A percentile compares a stretch with the other conserved stretches of the same genome.
These are phyloP conservation scores for Trichopoda pennipes DNA, from an alignment of 2,888 invertebrate genomes.

Conservation along the genomic window DNA sequence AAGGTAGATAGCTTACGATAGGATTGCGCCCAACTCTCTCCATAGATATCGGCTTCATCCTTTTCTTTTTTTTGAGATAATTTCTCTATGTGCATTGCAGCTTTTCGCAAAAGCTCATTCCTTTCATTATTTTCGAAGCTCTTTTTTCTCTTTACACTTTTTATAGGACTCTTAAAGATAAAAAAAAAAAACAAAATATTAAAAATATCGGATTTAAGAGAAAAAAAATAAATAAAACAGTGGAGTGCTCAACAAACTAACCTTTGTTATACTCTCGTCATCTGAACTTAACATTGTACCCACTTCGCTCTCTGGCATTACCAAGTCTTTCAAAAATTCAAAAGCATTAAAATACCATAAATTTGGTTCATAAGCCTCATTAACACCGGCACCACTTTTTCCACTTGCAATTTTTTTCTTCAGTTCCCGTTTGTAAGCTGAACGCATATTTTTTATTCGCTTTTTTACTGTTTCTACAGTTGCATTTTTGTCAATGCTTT, in stretches of 20 bases:
- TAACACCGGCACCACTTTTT: slow-evolving; percentile 6
- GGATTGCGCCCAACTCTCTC: slow-evolving; percentile 22
- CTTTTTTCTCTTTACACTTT: slow-evolving; percentile 19
- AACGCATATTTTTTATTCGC: slow-evolving; percentile 28
- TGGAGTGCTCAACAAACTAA: no score
- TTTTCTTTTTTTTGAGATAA: slow-evolving; percentile 24
- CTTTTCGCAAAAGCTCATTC: slow-evolving; percentile 35
- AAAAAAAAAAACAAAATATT: no score
- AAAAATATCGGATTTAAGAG: no score
- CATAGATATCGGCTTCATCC: slow-evolving; percentile 53
- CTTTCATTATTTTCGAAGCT: slow-evolving; percentile 19
- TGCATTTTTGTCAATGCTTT: slow-evolving; percentile 30
- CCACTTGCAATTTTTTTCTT: slow-evolving; percentile 11
- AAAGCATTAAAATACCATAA: slow-evolving; percentile 38
- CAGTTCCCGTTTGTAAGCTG: slow-evolving; percentile 26
- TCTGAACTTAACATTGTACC: slow-evolving; percentile 1
- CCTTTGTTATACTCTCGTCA: not conserved
- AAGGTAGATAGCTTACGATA: slow-evolving; percentile 35
- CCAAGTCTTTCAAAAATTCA: slow-evolving; percentile 28
- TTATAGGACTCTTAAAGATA: not conserved
- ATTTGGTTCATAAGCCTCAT: slow-evolving; percentile 26
- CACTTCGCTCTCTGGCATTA: slow-evolving; percentile 5
- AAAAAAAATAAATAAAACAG: no score
- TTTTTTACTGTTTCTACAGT: slow-evolving; percentile 18
- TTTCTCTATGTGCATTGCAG: slow-evolving; percentile 40